These are phyloP conservation scores for Pegoplata infirma DNA, from an alignment of 2,888 invertebrate species.

Conservation along the genomic window DNA sequence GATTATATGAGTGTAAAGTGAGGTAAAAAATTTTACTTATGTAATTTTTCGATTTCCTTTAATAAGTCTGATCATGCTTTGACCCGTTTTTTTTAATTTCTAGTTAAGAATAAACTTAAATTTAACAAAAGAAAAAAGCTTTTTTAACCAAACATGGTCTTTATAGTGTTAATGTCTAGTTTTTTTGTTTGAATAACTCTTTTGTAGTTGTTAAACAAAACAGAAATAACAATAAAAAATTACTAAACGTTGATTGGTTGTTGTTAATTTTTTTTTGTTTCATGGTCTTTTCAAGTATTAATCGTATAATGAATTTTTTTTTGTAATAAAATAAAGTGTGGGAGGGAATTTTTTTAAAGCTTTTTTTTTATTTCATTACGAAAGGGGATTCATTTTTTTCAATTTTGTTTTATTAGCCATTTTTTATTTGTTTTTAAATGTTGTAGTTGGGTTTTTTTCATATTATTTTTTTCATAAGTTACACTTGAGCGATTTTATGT, in stretches of 20 bases:
- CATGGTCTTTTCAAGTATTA: slow-evolving; percentile 5
- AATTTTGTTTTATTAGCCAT: slow-evolving; percentile 52
- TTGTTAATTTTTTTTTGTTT: slow-evolving; percentile 30
- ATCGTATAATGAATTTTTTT: slow-evolving; percentile 2
- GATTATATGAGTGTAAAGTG: no score
- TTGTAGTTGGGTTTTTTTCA: not conserved
- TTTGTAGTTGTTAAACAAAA: slow-evolving; percentile 51
- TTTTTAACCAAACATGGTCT: no score
- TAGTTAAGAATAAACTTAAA: no score
- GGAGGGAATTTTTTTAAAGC: slow-evolving; percentile 26
- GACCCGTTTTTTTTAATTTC: no score
- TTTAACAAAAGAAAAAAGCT: no score
- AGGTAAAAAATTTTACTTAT: no score
- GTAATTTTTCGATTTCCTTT: no score
- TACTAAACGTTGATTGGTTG: slow-evolving; percentile 61
- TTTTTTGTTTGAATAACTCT: slow-evolving; percentile 48
- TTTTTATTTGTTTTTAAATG: slow-evolving; percentile 14
- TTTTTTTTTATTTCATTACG: not conserved
- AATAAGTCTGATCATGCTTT: no score
- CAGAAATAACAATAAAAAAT: slow-evolving; percentile 52
- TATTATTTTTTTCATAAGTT: slow-evolving; percentile 42
- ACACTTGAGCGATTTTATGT: slow-evolving; percentile 58
- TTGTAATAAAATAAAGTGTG: slow-evolving; percentile 34
- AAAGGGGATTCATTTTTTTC: slow-evolving; percentile 22
- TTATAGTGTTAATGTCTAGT: slow-evolving; percentile 35